Conservation (phyloP, 23 tunicate species). For the Diplosoma virens region DNA sequence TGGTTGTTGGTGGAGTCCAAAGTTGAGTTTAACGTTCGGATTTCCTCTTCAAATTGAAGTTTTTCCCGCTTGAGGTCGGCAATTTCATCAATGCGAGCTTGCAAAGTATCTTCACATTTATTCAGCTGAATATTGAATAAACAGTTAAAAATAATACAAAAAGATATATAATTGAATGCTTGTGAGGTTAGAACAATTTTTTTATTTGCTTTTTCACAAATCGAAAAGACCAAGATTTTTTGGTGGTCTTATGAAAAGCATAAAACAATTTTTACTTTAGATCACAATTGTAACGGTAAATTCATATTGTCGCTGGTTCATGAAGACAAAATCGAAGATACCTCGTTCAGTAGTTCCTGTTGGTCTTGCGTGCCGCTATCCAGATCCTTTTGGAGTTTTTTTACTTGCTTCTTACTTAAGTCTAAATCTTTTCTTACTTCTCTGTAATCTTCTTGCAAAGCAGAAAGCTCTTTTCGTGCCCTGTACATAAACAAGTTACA, state of each 20-base stretch:
- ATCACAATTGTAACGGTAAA: no score
- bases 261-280: no score
- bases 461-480: conserved; percentile 36
- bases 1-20: conserved; percentile 48
- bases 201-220: no score
- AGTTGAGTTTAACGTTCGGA: conserved; percentile 31
- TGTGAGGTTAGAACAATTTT: no score
- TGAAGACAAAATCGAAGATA: neutral
- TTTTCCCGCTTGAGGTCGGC: conserved; percentile 44
- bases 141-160: neutral
- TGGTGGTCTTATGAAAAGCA: no score
- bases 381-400: conserved; percentile 41
- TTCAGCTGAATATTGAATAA: conserved; percentile 31
- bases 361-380: conserved; percentile 57
- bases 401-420: conserved; percentile 39
- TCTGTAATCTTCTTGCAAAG: conserved; percentile 25
- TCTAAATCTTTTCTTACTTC: conserved; percentile 41
- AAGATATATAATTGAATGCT: neutral
- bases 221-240: no score
- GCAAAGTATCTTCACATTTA: conserved; percentile 69
- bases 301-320: no score
- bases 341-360: conserved; percentile 66
- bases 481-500: neutral
- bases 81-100: conserved; percentile 54
- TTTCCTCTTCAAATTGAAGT: conserved; percentile 52